Conservation (phyloP, 2,888 invertebrate species). For the Augochlorella aurata region DNA sequence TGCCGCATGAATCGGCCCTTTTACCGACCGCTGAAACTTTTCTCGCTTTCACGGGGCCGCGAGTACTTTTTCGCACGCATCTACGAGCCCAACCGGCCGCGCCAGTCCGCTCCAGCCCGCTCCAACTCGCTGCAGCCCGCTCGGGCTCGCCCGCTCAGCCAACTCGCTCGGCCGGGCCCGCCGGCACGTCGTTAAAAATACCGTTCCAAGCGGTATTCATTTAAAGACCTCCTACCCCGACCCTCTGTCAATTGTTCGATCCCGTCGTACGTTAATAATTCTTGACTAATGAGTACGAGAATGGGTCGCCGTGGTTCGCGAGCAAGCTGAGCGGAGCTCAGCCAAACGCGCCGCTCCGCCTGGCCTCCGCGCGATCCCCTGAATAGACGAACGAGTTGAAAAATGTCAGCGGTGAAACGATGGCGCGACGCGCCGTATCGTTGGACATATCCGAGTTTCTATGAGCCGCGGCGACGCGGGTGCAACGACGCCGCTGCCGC, state of each 20-base stretch:
- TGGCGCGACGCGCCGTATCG: background rate
- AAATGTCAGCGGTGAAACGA: background rate
- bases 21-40: constrained; percentile 53
- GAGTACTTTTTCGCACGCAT: constrained; percentile 51
- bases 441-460: background rate
- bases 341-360: background rate
- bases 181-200: constrained; percentile 50
- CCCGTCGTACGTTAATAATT: constrained; percentile 51
- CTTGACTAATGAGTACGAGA: constrained; percentile 52
- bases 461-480: background rate
- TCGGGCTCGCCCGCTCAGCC: background rate
- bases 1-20: constrained; percentile 56
- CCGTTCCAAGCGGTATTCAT: constrained; percentile 50
- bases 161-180: background rate
- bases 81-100: constrained; percentile 33
- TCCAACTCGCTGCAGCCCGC: background rate
- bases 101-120: background rate
- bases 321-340: background rate
- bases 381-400: background rate
- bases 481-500: background rate
- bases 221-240: constrained; percentile 34
- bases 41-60: constrained; percentile 52
- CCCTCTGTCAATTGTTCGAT: constrained; percentile 49
- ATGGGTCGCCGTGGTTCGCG: constrained; percentile 13
- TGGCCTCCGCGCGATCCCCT: constrained; percentile 2